Base-by-base conservation (phyloP, 2,113 vertebrate genomes). In the Poeciliopsis occidentalis region DNA sequence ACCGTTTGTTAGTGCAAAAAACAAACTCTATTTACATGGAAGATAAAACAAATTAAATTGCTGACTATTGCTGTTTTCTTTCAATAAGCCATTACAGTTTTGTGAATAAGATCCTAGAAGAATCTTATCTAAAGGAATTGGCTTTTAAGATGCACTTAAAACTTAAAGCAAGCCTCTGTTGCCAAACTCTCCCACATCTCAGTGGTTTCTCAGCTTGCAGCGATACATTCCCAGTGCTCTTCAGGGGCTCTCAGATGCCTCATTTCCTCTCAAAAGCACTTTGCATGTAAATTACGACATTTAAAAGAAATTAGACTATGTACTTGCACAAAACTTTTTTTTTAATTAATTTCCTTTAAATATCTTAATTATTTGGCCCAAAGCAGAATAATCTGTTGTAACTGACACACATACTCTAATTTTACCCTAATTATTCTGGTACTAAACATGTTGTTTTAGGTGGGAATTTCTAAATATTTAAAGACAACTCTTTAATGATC, bases 261-360 rank as follows among this genome's bases (percentile, higher is more conserved):
- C 34, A 70, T 84, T 75, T 60, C 17, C 24, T 64, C 47, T 76
- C 12, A 6, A 22, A 67, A 17, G 37, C 54, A 76, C 54, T 84
- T 79, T 73, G 30, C 31, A 65, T 79, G 22, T 67, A 60, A 73
- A 63, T 61, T 37, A 15, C 60, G 61, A 31, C 37, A 57, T 78
- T 80, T 77, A 69, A 86, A 81, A 54, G 29, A 81, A 76, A 70
- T 57, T 26, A 30, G 66, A 27, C 69, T 62, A 54, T 24, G 8
- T 4, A 29, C 31, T 61, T 67, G 29, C 32, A 34, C 39, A 72
- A 57, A 77, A 57, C 41, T 51, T 19, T 77, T 60, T 24, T 27
- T 60, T 22, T 1, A 2, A 6, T 37, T 37, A 60, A 30, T 47
- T 64, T 61, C 12, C 39, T 31, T 54, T 12, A 76, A 67, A 68